Conservation (phyloP, 2,888 invertebrate species). For the Brassicogethes aeneus region DNA sequence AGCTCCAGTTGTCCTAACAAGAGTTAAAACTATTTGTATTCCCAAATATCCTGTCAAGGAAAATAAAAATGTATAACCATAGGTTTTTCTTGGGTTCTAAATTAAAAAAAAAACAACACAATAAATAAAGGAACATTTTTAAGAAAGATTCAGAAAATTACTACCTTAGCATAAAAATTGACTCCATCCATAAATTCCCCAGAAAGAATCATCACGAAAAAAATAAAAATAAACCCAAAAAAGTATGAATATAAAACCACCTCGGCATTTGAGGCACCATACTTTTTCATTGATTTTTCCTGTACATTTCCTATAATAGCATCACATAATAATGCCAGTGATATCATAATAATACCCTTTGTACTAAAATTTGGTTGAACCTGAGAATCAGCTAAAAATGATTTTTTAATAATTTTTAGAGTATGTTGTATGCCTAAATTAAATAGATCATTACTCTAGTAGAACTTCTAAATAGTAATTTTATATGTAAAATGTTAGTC, state of each 20-base stretch:
- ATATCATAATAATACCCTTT: conserved; percentile 66
- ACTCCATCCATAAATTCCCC: conserved; percentile 71
- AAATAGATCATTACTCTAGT: too few species aligned
- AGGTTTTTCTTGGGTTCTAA: conserved; percentile 64
- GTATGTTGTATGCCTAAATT: too few species aligned
- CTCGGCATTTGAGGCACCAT: conserved; percentile 79
- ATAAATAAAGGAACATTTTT: conserved; percentile 6
- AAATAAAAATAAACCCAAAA: conserved; percentile 76
- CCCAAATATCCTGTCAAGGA: conserved; percentile 88
- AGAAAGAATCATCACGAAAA: conserved; percentile 59
- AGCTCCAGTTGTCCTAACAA: conserved; percentile 85
- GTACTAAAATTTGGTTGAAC: conserved; percentile 66
- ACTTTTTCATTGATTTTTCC: conserved; percentile 85
- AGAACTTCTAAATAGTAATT: not conserved
- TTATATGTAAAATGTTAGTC: not conserved
- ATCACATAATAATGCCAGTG: conserved; percentile 83
- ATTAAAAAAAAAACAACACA: conserved; percentile 22
- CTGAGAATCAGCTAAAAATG: conserved; percentile 58
- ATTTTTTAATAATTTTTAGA: too few species aligned
- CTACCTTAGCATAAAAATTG: conserved; percentile 67
- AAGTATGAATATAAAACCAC: conserved; percentile 89
- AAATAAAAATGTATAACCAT: conserved; percentile 77
- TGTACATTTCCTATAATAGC: conserved; percentile 95
- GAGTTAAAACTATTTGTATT: conserved; percentile 82
- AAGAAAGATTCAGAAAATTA: conserved; percentile 13